Evolutionary conservation across 2,888 invertebrate species (phyloP), one percentile per base, ranked within the genome.

Genomic region (Schizaphis graminum): DNA sequence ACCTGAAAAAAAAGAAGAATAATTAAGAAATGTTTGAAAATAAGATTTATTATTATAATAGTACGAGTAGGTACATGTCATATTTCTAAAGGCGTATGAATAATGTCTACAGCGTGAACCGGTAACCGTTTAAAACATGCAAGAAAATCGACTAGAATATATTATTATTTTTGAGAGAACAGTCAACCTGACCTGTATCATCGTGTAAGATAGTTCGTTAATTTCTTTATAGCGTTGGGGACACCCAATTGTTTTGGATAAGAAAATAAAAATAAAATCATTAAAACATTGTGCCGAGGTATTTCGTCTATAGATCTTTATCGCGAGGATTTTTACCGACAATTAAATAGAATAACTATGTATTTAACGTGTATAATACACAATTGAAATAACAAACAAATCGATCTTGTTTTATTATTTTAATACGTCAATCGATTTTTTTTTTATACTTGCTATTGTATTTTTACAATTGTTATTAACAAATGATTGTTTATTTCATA

Each of bases 1-100:
- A 90, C 90, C 90, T 90, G 61, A 89, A 89, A 89, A 47, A 61
- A 61, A n/a, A 61, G 67, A 1, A 90, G 35, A 21, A 28, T 28
- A 35, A 77, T 41, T 77, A 35, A 77, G 8, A 21, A 0, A 67
- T 21, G 2, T 77, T 1, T 41, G 1, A 21, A 2, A 8, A 35
- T 41, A 41, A 21, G n/a, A 35, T 35, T 21, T 77, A 41, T 41
- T 77, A 3, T 5, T 77, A 77, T 8, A 35, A n/a, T 77, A 35
- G n/a, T n/a, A 53, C 16, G 44, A 53, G 53, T 16, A 53, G 21
- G 21, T 21, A 77, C n/a, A n/a, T 21, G 35, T 35, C 21, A 77
- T 35, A 35, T 41, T 35, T 35, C 7, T 77, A 77, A 77, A 77
- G 35, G 16, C 2, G 5, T n/a, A 35, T 21, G 16, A 77, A 35